Percentiles rank a stretch among this genome's conserved stretches.
These are phyloP conservation scores for Zaprionus africanus DNA, from an alignment of 1,140 invertebrate species.

Conservation along the genomic window DNA sequence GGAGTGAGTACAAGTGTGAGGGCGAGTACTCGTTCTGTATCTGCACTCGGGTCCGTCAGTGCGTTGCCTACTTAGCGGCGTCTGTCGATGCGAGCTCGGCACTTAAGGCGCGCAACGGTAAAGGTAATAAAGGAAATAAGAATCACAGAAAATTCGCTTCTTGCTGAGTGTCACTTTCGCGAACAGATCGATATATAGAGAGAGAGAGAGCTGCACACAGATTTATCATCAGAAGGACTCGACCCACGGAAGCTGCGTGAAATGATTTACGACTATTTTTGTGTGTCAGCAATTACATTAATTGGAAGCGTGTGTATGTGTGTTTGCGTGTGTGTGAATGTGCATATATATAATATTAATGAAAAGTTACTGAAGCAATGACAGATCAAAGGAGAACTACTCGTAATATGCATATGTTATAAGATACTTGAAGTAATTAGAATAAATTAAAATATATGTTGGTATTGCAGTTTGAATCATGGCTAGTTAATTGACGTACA, in stretches of 20 bases:
- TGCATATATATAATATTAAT: slow-evolving; percentile 20
- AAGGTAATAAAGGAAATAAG: slow-evolving; percentile 60
- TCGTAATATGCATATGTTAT: background rate
- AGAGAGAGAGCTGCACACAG: background rate
- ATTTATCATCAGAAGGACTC: slow-evolving; percentile 5
- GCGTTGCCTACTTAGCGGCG: slow-evolving; percentile 45
- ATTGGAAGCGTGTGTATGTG: slow-evolving; percentile 24
- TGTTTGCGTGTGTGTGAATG: background rate
- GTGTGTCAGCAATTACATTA: slow-evolving; percentile 49
- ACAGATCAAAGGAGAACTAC: background rate
- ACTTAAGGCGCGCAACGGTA: slow-evolving; percentile 59
- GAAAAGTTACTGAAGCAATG: background rate
- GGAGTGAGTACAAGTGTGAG: background rate
- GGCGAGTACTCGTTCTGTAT: background rate
- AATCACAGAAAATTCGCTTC: slow-evolving; percentile 26
- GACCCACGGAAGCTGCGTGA: slow-evolving; percentile 9
- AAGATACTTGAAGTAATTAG: background rate
- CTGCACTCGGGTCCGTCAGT: slow-evolving; percentile 2
- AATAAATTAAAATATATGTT: background rate
- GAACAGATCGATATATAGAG: slow-evolving; percentile 45
- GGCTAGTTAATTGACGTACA: background rate
- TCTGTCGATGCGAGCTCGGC: slow-evolving; percentile 30
- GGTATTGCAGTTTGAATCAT: background rate
- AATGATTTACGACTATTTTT: slow-evolving; percentile 63
- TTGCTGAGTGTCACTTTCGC: slow-evolving; percentile 23